A percentile compares a stretch with the other conserved stretches of the same genome.
These are phyloP conservation scores for Temnothorax ravouxi DNA, from an alignment of 2,888 invertebrate species.

Conservation along the genomic window DNA sequence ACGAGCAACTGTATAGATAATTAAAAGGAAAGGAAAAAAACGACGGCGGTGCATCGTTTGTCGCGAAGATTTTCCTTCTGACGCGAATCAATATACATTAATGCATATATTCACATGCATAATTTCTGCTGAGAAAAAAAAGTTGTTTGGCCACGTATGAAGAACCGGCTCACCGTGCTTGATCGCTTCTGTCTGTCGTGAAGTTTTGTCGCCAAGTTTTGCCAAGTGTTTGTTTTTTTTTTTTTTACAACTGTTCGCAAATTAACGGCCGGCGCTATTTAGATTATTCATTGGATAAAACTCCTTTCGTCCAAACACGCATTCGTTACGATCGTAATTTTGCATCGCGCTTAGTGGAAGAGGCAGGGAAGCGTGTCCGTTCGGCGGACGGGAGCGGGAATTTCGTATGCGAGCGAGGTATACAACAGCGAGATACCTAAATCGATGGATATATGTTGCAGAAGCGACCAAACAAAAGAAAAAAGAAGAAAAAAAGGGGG, in stretches of 20 bases:
- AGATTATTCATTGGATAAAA: conserved; percentile 29
- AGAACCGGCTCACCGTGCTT: conserved; percentile 36
- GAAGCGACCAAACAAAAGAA: conserved; percentile 24
- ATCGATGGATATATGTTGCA: conserved; percentile 37
- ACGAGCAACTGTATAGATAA: not conserved
- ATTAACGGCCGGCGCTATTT: conserved; percentile 46
- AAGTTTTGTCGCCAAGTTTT: conserved; percentile 18
- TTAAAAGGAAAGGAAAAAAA: not conserved
- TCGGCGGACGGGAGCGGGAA: conserved; percentile 43
- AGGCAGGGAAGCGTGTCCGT: conserved; percentile 25
- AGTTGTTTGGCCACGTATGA: conserved; percentile 13
- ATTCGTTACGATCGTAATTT: conserved; percentile 31
- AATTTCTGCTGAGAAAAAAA: conserved; percentile 5
- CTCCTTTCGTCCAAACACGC: conserved; percentile 31
- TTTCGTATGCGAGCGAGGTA: conserved; percentile 39
- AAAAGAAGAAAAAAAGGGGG: not conserved
- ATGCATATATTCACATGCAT: not conserved
- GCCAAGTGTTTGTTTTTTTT: conserved; percentile 23
- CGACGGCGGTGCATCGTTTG: not conserved
- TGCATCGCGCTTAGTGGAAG: conserved; percentile 17
- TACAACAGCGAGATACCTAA: conserved; percentile 30
- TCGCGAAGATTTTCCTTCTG: not conserved
- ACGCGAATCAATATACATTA: conserved; percentile 4
- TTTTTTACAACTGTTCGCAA: conserved; percentile 3
- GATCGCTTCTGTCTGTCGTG: conserved; percentile 18